Percentiles rank a stretch among this genome's conserved stretches.
phyloP scores from a whole-genome alignment of 2,888 invertebrate genomes.

The Agonopterix subpropinquella region DNA sequence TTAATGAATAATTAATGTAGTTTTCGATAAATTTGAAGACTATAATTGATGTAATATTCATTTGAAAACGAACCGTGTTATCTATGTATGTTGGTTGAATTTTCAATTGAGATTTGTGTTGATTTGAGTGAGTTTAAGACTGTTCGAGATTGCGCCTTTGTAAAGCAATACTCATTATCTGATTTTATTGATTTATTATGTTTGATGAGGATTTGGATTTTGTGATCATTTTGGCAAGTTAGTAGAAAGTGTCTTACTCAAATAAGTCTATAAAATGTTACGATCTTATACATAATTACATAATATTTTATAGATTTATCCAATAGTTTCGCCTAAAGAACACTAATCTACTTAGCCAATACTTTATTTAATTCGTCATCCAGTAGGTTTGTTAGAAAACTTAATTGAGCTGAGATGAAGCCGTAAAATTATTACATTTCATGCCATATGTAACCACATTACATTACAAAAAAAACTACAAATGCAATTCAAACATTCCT shows the following conservation, averaged over 20 bases:
- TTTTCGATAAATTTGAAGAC: conserved; percentile 56
- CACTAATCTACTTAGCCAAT: too few species aligned
- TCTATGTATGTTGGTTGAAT: background rate
- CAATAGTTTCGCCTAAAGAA: too few species aligned
- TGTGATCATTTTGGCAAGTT: background rate
- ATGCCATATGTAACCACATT: conserved; percentile 1
- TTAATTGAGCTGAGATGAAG: conserved; percentile 61
- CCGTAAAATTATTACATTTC: conserved; percentile 21
- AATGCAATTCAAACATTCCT: conserved; percentile 50
- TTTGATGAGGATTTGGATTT: conserved; percentile 6
- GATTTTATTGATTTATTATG: conserved; percentile 9
- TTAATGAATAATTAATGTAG: conserved; percentile 45
- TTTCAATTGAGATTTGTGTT: conserved; percentile 21
- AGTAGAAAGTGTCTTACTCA: background rate
- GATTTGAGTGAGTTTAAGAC: conserved; percentile 29
- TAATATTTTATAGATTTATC: too few species aligned
- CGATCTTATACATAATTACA: too few species aligned
- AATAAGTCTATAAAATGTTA: too few species aligned
- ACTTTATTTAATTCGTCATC: conserved; percentile 30
- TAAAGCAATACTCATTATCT: conserved; percentile 25
- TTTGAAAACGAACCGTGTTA: conserved; percentile 2
- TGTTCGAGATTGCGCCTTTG: conserved; percentile 29
- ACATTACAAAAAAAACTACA: conserved; percentile 10
- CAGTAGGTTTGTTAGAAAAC: conserved; percentile 66
- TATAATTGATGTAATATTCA: conserved; percentile 42